A percentile compares a stretch with the other conserved stretches of the same genome.
Evolutionary conservation across 2,113 vertebrate genomes (phyloP).

Genomic region (Pteruthius melanotis): DNA sequence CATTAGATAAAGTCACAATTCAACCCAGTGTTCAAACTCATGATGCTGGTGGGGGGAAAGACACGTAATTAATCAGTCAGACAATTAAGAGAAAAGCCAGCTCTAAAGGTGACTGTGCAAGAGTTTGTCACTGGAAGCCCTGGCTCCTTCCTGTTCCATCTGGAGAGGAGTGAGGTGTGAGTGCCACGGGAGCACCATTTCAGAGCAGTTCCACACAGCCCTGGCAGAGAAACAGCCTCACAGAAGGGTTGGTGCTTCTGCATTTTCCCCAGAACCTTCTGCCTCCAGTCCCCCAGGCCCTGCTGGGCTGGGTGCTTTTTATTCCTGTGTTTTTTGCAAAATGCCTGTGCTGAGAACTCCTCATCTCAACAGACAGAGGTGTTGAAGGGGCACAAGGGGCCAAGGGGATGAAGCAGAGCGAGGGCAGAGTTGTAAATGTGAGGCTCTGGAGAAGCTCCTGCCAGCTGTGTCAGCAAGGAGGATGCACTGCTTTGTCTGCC

Average conservation of each 20-base stretch:
- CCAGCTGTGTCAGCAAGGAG: neutral
- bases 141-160: neutral
- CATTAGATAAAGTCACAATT: slow-evolving; percentile 36
- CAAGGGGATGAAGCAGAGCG: neutral
- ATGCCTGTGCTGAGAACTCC: no score
- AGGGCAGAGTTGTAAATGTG: neutral
- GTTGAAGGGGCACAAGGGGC: no score
- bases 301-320: neutral
- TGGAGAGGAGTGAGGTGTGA: neutral
- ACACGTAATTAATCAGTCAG: neutral
- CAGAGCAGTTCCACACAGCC: neutral
- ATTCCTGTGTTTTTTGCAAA: no score
- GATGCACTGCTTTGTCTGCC: neutral
- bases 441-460: neutral
- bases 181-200: rapidly evolving
- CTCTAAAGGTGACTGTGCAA: neutral
- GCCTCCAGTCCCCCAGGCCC: rapidly evolving
- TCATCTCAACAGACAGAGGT: no score
- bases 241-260: neutral
- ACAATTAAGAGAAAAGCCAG: neutral
- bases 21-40: neutral
- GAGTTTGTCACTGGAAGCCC: neutral
- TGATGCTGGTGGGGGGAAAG: neutral
- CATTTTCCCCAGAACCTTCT: neutral
- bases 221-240: neutral